Conservation (phyloP, 2,797 vertebrate species). For the Monodelphis domestica region DNA sequence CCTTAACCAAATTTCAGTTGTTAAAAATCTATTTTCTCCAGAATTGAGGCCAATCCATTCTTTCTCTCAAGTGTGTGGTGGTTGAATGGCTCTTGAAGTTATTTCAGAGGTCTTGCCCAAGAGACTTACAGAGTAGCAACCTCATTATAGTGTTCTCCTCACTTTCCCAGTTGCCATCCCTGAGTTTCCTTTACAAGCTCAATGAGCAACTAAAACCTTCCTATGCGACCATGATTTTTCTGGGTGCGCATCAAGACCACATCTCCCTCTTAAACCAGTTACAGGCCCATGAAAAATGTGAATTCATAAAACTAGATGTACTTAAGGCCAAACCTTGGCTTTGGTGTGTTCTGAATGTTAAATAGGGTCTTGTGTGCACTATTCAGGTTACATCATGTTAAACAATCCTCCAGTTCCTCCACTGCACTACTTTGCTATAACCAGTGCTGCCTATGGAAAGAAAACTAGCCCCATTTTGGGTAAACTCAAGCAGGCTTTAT, state of each 20-base stretch:
- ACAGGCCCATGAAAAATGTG: background rate
- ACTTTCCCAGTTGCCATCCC: background rate
- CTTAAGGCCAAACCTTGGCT: background rate
- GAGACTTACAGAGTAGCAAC: background rate
- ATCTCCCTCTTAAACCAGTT: background rate
- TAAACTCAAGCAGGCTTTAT: constrained; percentile 12
- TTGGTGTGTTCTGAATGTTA: background rate
- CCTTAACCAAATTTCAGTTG: constrained; percentile 11
- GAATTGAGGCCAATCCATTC: background rate
- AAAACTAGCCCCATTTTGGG: background rate
- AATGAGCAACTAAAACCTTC: background rate
- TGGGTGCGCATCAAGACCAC: background rate
- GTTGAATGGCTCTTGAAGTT: background rate
- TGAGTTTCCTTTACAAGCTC: constrained; percentile 14
- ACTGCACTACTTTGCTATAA: background rate
- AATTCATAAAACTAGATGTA: background rate
- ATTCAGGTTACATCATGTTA: constrained; percentile 5
- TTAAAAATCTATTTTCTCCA: background rate
- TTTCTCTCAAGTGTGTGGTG: background rate
- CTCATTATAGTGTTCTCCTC: constrained; percentile 3
- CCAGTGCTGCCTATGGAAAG: background rate
- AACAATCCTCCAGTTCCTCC: background rate
- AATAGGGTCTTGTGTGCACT: background rate
- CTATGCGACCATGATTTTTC: background rate
- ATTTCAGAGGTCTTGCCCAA: constrained; percentile 7